Conservation (phyloP, 2,113 vertebrate species). For the Atrichornis clamosus region DNA sequence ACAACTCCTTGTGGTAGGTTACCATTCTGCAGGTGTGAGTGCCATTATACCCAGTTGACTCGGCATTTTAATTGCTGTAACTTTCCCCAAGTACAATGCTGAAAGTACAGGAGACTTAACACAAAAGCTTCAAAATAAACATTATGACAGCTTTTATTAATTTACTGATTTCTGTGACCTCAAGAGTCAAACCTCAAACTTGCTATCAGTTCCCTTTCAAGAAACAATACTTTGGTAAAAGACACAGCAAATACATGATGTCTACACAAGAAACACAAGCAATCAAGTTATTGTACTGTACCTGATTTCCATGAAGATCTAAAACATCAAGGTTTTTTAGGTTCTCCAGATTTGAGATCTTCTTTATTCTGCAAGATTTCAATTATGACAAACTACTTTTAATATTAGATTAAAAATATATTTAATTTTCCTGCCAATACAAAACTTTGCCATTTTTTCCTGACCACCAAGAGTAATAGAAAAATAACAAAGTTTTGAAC, state of each 20-base stretch:
- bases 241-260: background rate
- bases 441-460: background rate
- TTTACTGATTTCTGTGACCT: background rate
- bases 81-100: background rate
- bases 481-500: background rate
- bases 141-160: background rate
- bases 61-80: background rate
- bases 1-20: background rate
- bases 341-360: conserved; percentile 83
- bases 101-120: background rate
- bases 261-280: background rate
- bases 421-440: background rate
- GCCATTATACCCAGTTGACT: background rate
- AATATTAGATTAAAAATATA: background rate
- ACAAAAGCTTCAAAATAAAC: background rate
- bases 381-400: background rate
- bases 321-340: conserved; percentile 87
- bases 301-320: conserved; percentile 96
- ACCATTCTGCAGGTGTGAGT: background rate
- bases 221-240: background rate
- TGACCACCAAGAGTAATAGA: background rate
- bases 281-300: conserved; percentile 48
- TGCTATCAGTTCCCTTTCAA: background rate
- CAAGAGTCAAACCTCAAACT: background rate
- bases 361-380: conserved; percentile 83